phyloP scores from a whole-genome alignment of 2,113 vertebrate species.

The Cephalophus harveyi region DNA sequence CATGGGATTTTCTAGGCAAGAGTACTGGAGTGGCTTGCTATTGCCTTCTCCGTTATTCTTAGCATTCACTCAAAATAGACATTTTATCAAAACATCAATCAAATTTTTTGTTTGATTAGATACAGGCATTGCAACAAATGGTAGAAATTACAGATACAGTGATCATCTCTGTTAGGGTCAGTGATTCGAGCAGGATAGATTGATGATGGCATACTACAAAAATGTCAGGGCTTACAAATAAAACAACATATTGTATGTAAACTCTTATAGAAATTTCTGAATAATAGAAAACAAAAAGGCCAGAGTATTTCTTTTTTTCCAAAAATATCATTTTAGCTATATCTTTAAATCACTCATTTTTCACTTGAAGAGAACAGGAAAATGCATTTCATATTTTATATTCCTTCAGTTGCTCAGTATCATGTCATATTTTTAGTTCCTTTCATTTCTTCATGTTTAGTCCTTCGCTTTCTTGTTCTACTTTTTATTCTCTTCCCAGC shows the following conservation, averaged over 20 bases:
- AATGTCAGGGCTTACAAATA: background rate
- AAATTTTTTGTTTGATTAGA: background rate
- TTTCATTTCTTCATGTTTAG: background rate
- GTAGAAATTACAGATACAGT: background rate
- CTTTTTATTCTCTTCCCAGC: background rate
- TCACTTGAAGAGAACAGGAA: background rate
- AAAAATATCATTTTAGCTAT: background rate
- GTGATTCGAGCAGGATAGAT: background rate
- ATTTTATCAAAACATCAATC: conserved; percentile 28
- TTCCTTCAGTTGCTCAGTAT: background rate
- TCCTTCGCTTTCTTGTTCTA: background rate
- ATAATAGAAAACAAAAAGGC: background rate
- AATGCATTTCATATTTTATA: background rate
- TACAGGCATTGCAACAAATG: background rate
- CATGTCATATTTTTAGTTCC: background rate
- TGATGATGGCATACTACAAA: background rate
- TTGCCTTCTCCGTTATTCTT: no score
- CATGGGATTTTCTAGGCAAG: no score
- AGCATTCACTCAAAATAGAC: background rate
- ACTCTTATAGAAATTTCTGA: background rate
- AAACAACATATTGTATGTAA: background rate
- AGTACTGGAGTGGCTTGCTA: no score
- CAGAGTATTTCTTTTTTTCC: background rate
- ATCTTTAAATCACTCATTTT: background rate
- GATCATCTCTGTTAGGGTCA: background rate